Evolutionary conservation across 2,113 vertebrate genomes (phyloP).

Genomic region (Speoplatyrhinus poulsoni): DNA sequence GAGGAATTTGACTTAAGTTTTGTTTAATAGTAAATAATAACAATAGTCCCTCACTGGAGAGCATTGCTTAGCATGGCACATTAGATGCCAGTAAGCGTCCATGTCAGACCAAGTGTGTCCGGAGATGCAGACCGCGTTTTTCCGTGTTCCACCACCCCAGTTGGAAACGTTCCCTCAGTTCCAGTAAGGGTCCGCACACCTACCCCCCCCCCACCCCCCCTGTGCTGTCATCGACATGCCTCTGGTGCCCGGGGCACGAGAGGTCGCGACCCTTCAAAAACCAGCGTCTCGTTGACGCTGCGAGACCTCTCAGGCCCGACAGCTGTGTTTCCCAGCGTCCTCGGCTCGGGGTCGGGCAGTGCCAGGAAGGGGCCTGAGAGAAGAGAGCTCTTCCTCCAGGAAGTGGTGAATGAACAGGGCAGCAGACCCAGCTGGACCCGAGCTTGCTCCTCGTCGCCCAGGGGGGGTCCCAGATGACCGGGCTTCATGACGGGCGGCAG

Average conservation of each 20-base stretch:
- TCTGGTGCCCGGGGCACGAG: too few relatives aligned
- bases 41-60: background rate
- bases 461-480: background rate
- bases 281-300: background rate
- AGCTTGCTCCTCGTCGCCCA: background rate
- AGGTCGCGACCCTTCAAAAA: constrained; percentile 11
- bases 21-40: background rate
- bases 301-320: constrained; percentile 3
- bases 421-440: constrained; percentile 21
- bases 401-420: constrained; percentile 24
- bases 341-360: background rate
- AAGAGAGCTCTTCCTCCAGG: constrained; percentile 24
- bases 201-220: too few relatives aligned
- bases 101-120: too few relatives aligned
- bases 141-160: background rate
- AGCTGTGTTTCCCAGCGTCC: constrained; percentile 26
- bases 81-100: too few relatives aligned
- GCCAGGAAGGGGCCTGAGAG: background rate
- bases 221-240: constrained; percentile 16
- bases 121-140: background rate
- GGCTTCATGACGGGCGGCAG: too few relatives aligned
- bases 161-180: constrained; percentile 6
- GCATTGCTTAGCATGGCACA: background rate
- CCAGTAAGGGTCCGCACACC: background rate
- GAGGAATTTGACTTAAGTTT: background rate